These are phyloP conservation scores for Sebastes umbrosus DNA, from an alignment of 2,797 vertebrate genomes.

Conservation along the genomic window DNA sequence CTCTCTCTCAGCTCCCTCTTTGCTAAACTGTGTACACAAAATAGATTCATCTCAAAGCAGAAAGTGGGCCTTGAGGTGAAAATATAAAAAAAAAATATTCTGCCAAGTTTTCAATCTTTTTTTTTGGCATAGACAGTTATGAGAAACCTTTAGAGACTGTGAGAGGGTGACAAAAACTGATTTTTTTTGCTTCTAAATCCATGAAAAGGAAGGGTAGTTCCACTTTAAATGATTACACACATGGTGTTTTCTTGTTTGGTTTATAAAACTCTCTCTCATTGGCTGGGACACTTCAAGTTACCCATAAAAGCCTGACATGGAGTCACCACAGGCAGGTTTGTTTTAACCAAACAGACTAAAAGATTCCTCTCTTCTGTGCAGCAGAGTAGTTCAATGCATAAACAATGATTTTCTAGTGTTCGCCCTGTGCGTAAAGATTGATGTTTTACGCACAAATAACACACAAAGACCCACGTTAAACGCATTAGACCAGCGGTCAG, in stretches of 20 bases:
- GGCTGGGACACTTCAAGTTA: not conserved
- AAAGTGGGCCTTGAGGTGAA: not conserved
- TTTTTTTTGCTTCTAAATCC: not conserved
- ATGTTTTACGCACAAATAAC: not conserved
- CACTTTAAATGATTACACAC: too few relatives aligned
- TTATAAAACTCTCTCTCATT: not conserved
- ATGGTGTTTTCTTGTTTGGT: too few relatives aligned
- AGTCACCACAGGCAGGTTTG: not conserved
- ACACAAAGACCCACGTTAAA: not conserved
- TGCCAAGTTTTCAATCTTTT: not conserved
- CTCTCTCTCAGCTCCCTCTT: not conserved
- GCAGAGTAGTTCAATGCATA: not conserved
- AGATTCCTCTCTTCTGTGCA: not conserved
- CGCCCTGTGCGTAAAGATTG: constrained; percentile 16
- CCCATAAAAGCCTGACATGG: not conserved
- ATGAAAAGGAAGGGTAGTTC: too few relatives aligned
- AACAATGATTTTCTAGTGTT: not conserved
- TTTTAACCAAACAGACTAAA: not conserved
- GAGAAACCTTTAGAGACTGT: not conserved
- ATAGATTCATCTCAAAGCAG: not conserved
- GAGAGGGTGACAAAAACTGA: not conserved
- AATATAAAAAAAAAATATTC: not conserved
- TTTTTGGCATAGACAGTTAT: not conserved
- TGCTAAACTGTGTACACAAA: not conserved
- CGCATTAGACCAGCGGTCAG: not conserved